phyloP scores from a whole-genome alignment of 2,113 vertebrate species.

The Scatophagus argus region DNA sequence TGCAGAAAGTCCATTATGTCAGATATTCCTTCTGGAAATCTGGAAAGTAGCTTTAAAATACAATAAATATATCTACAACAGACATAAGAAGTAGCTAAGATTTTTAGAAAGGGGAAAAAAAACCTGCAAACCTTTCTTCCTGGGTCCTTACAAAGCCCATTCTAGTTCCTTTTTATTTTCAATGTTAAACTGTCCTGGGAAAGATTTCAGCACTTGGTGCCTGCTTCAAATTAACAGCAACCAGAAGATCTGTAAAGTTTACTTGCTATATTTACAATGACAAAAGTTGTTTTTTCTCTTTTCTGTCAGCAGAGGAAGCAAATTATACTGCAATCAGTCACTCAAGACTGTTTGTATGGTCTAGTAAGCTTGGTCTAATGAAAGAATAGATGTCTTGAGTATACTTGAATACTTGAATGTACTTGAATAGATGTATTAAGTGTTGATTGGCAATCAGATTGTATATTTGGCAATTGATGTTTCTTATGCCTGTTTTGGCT shows the following conservation, averaged over 20 bases:
- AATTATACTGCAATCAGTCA: conserved; percentile 50
- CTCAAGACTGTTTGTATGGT: conserved; percentile 3
- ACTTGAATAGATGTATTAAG: too few relatives aligned
- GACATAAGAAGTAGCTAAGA: neutral
- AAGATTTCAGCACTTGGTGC: neutral
- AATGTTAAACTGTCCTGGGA: neutral
- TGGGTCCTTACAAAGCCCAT: neutral
- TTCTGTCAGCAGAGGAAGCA: neutral
- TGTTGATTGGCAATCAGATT: too few relatives aligned
- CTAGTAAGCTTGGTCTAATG: conserved; percentile 9
- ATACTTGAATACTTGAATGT: too few relatives aligned
- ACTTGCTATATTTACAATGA: neutral
- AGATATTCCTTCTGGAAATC: neutral
- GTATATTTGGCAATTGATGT: too few relatives aligned
- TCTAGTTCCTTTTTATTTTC: conserved; percentile 9
- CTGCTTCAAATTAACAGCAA: neutral
- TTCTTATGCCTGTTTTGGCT: too few relatives aligned
- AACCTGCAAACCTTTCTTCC: neutral
- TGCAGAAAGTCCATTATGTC: neutral
- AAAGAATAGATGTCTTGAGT: too few relatives aligned
- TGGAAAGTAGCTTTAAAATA: neutral
- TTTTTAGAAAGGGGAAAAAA: neutral
- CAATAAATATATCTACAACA: neutral
- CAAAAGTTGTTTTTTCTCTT: neutral
- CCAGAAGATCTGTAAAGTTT: conserved; percentile 3